A percentile compares a stretch with the other conserved stretches of the same genome.
These are phyloP conservation scores for Apocheima hispidaria DNA, from an alignment of 2,888 invertebrate species.

Conservation along the genomic window DNA sequence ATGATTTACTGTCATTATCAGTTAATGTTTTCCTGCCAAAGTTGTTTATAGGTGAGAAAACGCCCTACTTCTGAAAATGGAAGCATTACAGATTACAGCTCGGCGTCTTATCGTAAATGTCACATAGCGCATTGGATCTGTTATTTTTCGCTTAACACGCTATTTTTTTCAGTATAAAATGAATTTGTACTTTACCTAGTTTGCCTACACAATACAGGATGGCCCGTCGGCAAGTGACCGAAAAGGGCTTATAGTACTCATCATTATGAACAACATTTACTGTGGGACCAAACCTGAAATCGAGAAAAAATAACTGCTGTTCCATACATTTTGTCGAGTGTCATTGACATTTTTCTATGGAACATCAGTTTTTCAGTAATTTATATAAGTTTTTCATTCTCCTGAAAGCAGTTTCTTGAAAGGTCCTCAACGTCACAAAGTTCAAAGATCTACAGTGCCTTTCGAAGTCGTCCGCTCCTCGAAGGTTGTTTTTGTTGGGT, in stretches of 20 bases:
- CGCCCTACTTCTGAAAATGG: conserved; percentile 10
- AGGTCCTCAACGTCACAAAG: conserved; percentile 21
- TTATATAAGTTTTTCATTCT: no score
- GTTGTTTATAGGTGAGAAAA: conserved; percentile 6
- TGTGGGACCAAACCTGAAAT: no score
- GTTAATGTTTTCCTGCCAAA: conserved; percentile 1
- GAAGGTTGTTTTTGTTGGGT: conserved; percentile 30
- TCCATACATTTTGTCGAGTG: no score
- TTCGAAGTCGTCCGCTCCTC: conserved; percentile 7
- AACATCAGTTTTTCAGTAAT: no score
- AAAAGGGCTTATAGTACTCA: no score
- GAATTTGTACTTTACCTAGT: background rate
- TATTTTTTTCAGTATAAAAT: background rate
- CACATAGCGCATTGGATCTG: conserved; percentile 11
- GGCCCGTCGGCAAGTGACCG: no score
- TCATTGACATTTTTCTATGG: no score
- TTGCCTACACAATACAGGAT: no score
- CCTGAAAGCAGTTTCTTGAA: conserved; percentile 2
- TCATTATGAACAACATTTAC: no score
- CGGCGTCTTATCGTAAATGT: conserved; percentile 12
- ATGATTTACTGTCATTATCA: conserved; percentile 32
- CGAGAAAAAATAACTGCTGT: no score
- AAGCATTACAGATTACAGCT: conserved; percentile 15
- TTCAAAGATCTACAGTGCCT: conserved; percentile 36
- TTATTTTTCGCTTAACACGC: conserved; percentile 12